These are phyloP conservation scores for Onychomys torridus DNA, from an alignment of 2,797 vertebrate genomes.

Conservation along the genomic window DNA sequence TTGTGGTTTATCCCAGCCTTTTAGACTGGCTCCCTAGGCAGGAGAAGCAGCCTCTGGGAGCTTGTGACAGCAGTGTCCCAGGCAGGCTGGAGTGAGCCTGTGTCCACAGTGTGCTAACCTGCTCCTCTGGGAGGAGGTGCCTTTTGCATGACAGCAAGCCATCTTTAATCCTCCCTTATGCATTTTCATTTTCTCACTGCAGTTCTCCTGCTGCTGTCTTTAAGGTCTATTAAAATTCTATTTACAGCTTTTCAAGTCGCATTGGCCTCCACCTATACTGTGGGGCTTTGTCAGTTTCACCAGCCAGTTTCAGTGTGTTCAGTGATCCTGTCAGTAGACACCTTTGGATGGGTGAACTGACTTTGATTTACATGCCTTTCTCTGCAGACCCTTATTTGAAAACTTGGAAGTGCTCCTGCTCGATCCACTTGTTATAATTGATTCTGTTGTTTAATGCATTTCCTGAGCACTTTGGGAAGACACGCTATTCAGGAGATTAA, in stretches of 20 bases:
- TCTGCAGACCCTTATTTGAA: conserved; percentile 1
- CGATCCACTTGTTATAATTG: conserved; percentile 25
- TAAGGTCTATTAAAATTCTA: background rate
- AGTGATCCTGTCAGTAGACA: background rate
- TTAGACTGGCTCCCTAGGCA: background rate
- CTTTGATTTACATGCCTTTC: background rate
- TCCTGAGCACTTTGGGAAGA: conserved; percentile 1
- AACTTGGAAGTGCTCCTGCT: background rate
- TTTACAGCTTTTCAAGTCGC: background rate
- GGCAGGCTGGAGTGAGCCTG: background rate
- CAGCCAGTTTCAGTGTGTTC: background rate
- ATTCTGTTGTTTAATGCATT: background rate
- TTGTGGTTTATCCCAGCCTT: background rate
- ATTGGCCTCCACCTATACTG: background rate
- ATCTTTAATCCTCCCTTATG: background rate
- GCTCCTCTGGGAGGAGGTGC: background rate
- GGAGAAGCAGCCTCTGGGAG: background rate
- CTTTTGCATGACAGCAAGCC: background rate
- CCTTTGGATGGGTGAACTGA: background rate
- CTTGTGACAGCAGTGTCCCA: background rate
- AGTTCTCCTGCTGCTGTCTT: background rate
- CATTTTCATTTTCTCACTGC: background rate
- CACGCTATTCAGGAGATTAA: conserved; percentile 3
- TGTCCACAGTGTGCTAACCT: background rate
- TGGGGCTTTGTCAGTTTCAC: background rate